phyloP scores from a whole-genome alignment of 2,113 vertebrate species.

The Plecturocebus donacophilus region DNA sequence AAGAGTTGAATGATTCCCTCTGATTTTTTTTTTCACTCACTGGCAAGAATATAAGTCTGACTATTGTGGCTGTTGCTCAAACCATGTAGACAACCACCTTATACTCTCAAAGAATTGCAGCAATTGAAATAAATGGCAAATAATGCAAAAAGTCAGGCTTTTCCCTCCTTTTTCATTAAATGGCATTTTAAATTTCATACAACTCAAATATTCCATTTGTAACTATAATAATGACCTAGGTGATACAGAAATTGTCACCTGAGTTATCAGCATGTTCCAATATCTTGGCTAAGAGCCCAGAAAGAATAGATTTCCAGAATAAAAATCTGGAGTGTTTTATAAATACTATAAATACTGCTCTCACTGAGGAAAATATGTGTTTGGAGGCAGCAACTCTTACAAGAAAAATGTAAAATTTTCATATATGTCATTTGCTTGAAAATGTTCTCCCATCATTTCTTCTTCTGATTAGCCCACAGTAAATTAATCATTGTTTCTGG shows the following conservation, averaged over 20 bases:
- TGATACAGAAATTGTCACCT: slow-evolving; percentile 4
- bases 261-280: slow-evolving; percentile 35
- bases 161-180: neutral
- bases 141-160: neutral
- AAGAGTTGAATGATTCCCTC: neutral
- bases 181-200: neutral
- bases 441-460: neutral
- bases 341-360: slow-evolving; percentile 37
- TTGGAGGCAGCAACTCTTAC: neutral
- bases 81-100: rapidly evolving
- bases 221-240: slow-evolving; percentile 4
- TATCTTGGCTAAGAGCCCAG: slow-evolving; percentile 51
- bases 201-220: neutral
- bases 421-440: neutral
- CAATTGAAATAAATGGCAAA: neutral
- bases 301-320: slow-evolving; percentile 42
- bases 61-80: neutral
- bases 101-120: neutral
- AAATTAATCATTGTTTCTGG: neutral
- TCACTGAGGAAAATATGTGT: neutral
- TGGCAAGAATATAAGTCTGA: neutral
- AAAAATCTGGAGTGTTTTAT: slow-evolving; percentile 51
- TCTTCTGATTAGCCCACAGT: neutral
- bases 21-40: neutral
- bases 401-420: neutral